Base-by-base conservation (phyloP, 2,113 vertebrate genomes). In the Chinchilla lanigera region DNA sequence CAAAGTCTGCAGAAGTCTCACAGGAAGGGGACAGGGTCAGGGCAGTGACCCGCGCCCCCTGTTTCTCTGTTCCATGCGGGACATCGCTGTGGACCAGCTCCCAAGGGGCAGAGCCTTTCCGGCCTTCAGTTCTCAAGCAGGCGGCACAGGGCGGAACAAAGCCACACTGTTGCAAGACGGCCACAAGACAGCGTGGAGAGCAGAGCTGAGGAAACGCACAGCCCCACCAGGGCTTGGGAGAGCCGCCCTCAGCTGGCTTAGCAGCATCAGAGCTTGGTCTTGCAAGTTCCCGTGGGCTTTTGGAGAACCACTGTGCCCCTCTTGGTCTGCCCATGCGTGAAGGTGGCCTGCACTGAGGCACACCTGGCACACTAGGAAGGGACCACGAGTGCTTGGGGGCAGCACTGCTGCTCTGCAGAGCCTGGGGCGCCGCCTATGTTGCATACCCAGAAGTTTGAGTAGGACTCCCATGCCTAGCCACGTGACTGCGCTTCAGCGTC, bases 141-240 rank as follows among this genome's bases (percentile, higher is more conserved):
- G 75, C 33, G 82, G 24, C 56, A 16, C 3, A 22, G 52, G 60
- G 38, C 14, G 61, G 7, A 3, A 30, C n/a, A 41, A 33, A 2
- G 2, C 24, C 33, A 38, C n/a, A 26, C 7, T 10, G 1, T 14
- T 22, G 30, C 28, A 75, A 61, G 30, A 54, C 6, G 5, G 17
- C 71, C 9, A 14, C 9, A 7, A 24, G 69, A 3, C 0, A 1
- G 3, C 1, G 13, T 0, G 20, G 17, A 9, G 69, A 0, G 69
- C 50, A 61, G 22, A 0, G 0, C 17, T 13, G 14, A 0, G 0
- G 69, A 56, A 35, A 13, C 0, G 1, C 5, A 0, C 0, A 22
- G 30, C 16, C 28, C 20, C 1, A 10, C 10, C 3, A 14, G 22
- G 16, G 41, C 35, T 60, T 3, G 3, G 80, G 35, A 47, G n/a